phyloP scores from a whole-genome alignment of 2,888 invertebrate species.

The Hirudinaria manillensis region DNA sequence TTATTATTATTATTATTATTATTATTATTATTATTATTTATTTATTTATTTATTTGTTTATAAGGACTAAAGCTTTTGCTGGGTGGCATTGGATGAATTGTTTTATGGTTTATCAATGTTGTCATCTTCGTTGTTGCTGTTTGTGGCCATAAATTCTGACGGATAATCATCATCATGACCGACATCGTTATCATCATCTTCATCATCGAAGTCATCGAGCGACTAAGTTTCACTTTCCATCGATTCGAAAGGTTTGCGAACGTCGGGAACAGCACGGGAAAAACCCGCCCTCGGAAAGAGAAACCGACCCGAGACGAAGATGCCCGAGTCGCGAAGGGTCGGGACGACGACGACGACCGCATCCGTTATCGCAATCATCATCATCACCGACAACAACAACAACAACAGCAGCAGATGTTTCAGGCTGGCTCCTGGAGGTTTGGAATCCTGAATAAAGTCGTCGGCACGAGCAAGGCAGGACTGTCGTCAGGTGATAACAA shows the following conservation, averaged over 20 bases:
- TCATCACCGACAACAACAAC: slow-evolving; percentile 22
- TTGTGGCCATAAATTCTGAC: too few relatives aligned
- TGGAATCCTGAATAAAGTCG: slow-evolving; percentile 11
- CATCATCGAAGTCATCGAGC: too few relatives aligned
- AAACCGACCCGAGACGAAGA: not conserved
- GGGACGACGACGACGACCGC: not conserved
- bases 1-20: too few relatives aligned
- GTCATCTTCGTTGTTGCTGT: too few relatives aligned
- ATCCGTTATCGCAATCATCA: slow-evolving; percentile 18
- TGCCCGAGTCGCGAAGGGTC: not conserved
- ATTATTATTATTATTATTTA: too few relatives aligned
- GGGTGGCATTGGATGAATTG: too few relatives aligned
- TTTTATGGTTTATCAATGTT: too few relatives aligned
- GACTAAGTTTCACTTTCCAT: not conserved
- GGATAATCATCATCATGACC: too few relatives aligned
- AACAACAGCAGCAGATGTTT: slow-evolving; percentile 25
- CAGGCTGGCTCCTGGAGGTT: not conserved
- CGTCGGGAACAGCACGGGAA: not conserved
- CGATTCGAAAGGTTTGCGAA: not conserved
- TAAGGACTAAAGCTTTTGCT: too few relatives aligned
- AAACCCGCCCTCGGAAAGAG: not conserved
- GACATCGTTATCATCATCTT: too few relatives aligned
- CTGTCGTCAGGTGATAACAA: slow-evolving; percentile 14
- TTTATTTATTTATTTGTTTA: too few relatives aligned
- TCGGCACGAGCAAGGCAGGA: slow-evolving; percentile 16